Conservation (phyloP, 2,113 vertebrate species). For the Lepisosteus osseus region DNA sequence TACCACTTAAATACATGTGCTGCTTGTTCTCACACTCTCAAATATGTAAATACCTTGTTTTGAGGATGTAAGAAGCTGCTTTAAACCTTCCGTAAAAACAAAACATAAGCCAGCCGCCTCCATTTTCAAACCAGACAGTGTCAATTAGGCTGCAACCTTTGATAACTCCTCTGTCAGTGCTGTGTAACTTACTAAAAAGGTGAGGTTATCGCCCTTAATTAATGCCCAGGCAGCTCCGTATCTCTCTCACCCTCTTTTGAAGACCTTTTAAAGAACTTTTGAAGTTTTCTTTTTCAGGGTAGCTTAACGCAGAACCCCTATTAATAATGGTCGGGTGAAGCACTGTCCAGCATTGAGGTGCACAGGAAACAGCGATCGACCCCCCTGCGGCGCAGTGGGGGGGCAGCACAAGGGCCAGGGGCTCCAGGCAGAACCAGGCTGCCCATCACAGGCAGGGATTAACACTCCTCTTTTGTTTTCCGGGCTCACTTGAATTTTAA, state of each 20-base stretch:
- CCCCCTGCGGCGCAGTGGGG: constrained; percentile 6
- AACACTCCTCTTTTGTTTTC: constrained; percentile 27
- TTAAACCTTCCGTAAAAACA: constrained; percentile 23
- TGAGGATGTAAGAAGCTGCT: constrained; percentile 32
- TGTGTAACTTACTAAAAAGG: constrained; percentile 36
- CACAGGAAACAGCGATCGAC: background rate
- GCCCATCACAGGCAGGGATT: constrained; percentile 17
- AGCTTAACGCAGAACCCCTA: background rate
- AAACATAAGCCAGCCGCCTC: constrained; percentile 1
- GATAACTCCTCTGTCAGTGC: constrained; percentile 24
- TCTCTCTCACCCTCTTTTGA: constrained; percentile 27
- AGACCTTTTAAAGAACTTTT: constrained; percentile 13
- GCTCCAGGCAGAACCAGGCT: background rate
- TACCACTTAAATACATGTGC: constrained; percentile 34
- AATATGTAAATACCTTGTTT: constrained; percentile 52
- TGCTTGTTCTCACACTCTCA: constrained; percentile 49
- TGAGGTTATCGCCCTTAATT: constrained; percentile 41
- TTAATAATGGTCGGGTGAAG: constrained; percentile 16
- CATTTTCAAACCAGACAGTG: constrained; percentile 34
- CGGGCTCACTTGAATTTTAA: constrained; percentile 20
- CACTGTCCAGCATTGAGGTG: background rate
- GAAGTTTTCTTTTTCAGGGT: constrained; percentile 19
- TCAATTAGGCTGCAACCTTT: constrained; percentile 43
- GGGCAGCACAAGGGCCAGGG: background rate
- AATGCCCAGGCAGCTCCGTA: constrained; percentile 37